Conservation (phyloP, 2,797 vertebrate species). For the Enteromius viviparus region DNA sequence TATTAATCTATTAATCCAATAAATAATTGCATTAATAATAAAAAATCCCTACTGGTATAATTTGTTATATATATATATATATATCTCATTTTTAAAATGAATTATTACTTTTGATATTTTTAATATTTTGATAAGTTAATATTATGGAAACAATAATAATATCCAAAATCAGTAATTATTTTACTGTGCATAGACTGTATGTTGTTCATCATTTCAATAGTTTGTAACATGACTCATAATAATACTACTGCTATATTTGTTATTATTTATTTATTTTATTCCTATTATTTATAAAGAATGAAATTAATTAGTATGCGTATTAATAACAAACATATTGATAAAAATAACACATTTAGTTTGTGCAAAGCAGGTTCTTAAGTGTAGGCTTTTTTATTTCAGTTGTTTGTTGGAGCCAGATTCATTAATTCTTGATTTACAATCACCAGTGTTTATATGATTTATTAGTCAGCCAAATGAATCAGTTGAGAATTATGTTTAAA, state of each 20-base stretch:
- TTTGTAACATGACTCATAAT: not conserved
- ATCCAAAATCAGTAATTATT: not conserved
- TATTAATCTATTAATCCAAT: not conserved
- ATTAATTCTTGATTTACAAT: not conserved
- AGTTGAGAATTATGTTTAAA: not conserved
- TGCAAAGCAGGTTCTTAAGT: not conserved
- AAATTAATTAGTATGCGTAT: not conserved
- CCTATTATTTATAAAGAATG: not conserved
- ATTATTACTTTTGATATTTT: not conserved
- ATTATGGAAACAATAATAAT: not conserved
- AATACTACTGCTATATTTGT: not conserved
- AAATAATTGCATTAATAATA: no score
- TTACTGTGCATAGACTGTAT: no score
- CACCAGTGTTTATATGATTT: not conserved
- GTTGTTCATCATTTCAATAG: no score
- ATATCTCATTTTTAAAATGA: no score
- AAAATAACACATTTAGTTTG: not conserved
- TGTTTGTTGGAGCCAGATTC: not conserved
- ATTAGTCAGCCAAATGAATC: not conserved
- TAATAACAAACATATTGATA: not conserved
- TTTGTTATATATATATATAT: no score
- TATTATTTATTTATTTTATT: not conserved
- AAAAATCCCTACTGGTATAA: no score
- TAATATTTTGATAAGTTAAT: not conserved
- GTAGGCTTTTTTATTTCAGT: no score